phyloP scores from a whole-genome alignment of 2,113 vertebrate genomes.

The Picathartes gymnocephalus region DNA sequence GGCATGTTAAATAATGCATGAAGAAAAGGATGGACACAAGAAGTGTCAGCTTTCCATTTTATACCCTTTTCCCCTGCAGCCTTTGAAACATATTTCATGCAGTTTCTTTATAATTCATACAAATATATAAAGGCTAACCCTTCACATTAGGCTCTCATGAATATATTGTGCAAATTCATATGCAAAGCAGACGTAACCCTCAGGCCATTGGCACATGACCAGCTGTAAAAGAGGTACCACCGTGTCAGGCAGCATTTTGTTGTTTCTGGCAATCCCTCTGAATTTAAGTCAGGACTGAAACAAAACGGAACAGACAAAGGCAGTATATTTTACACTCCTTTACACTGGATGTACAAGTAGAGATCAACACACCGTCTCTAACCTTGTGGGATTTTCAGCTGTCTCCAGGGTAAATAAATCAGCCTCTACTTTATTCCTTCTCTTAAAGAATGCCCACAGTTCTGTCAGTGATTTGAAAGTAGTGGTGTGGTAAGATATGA shows the following conservation, averaged over 20 bases:
- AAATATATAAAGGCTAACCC: slow-evolving; percentile 7
- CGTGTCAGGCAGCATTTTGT: not conserved
- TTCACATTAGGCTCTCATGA: not conserved
- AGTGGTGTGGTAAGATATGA: not conserved
- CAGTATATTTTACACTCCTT: not conserved
- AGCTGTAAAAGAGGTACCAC: not conserved
- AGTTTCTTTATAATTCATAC: slow-evolving; percentile 33
- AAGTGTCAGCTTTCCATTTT: slow-evolving; percentile 28
- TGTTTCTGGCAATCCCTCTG: not conserved
- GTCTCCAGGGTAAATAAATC: not conserved
- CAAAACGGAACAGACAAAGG: not conserved
- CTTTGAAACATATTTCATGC: slow-evolving; percentile 35
- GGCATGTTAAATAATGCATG: slow-evolving; percentile 39
- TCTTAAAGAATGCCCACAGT: not conserved
- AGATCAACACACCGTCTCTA: not conserved
- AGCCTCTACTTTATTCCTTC: not conserved
- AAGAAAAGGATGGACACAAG: slow-evolving; percentile 15
- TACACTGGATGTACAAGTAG: not conserved
- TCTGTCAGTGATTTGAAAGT: not conserved
- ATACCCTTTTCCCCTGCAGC: slow-evolving; percentile 2
- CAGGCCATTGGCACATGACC: not conserved
- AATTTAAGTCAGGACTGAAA: not conserved
- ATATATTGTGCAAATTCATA: slow-evolving; percentile 5
- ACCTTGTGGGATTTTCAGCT: not conserved
- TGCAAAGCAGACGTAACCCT: slow-evolving; percentile 37